Percentiles rank a stretch among this genome's conserved stretches.
Evolutionary conservation across 2,797 vertebrate genomes (phyloP).

Genomic region (Apogon hyalosoma): DNA sequence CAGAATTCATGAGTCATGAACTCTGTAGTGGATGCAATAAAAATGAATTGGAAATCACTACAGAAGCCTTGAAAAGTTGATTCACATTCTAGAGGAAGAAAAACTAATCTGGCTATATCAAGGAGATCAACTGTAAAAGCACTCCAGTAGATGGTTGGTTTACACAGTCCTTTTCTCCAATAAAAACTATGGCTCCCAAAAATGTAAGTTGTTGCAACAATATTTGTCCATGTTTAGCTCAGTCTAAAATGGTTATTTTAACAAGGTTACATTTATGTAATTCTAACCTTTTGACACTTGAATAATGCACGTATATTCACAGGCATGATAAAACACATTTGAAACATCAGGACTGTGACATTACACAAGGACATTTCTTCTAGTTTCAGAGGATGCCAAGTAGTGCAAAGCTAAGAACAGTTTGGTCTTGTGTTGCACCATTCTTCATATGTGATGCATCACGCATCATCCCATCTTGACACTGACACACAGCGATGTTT

Average conservation of each 20-base stretch:
- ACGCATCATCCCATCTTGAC: constrained; percentile 37
- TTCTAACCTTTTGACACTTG: no score
- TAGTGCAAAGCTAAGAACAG: constrained; percentile 41
- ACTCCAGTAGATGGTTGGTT: neutral
- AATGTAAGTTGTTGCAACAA: no score
- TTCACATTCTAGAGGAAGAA: constrained; percentile 40
- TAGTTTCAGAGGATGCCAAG: constrained; percentile 24
- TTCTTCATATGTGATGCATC: constrained; percentile 48
- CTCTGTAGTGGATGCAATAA: constrained; percentile 32
- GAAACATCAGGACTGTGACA: neutral
- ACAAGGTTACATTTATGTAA: constrained; percentile 14
- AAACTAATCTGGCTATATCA: constrained; percentile 48
- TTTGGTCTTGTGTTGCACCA: constrained; percentile 28
- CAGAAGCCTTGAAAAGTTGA: constrained; percentile 46
- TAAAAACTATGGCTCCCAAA: no score
- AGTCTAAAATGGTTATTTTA: neutral
- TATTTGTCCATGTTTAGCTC: no score
- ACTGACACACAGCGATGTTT: constrained; percentile 26
- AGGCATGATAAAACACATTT: constrained; percentile 9
- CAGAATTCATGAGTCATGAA: constrained; percentile 56
- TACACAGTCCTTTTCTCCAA: neutral
- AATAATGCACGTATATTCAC: no score
- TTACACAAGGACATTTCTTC: constrained; percentile 15
- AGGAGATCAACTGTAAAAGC: constrained; percentile 26
- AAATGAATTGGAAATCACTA: constrained; percentile 62